These are phyloP conservation scores for Pomatostomus ruficeps DNA, from an alignment of 2,113 vertebrate species.

Conservation along the genomic window DNA sequence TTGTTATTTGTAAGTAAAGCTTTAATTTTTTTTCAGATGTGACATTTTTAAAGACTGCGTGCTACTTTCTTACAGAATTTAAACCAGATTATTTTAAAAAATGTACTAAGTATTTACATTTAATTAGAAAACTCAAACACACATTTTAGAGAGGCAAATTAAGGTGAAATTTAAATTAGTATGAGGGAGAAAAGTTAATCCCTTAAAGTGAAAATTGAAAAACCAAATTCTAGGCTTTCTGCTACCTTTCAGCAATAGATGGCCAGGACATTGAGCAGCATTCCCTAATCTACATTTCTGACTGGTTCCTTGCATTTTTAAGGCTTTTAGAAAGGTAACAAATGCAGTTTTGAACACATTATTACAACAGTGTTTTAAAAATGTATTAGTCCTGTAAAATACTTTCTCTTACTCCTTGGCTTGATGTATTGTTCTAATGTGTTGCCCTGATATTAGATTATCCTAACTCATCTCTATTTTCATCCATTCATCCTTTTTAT, in stretches of 20 bases:
- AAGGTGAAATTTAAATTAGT: conserved; percentile 8
- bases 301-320: background rate
- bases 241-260: background rate
- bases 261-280: background rate
- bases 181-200: background rate
- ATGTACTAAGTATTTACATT: background rate
- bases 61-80: background rate
- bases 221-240: background rate
- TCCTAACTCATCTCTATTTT: background rate
- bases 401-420: background rate
- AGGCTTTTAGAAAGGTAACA: background rate
- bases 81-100: background rate
- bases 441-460: background rate
- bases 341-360: background rate
- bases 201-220: background rate
- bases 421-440: background rate
- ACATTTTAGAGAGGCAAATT: background rate
- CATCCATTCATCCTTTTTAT: conserved; percentile 14
- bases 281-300: background rate
- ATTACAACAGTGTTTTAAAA: background rate
- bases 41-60: background rate
- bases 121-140: conserved; percentile 4
- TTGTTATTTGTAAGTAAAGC: background rate
- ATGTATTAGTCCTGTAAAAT: background rate
- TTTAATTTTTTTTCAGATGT: background rate